Evolutionary conservation across 2,113 vertebrate species (phyloP).

Genomic region (Jacana jacana): DNA sequence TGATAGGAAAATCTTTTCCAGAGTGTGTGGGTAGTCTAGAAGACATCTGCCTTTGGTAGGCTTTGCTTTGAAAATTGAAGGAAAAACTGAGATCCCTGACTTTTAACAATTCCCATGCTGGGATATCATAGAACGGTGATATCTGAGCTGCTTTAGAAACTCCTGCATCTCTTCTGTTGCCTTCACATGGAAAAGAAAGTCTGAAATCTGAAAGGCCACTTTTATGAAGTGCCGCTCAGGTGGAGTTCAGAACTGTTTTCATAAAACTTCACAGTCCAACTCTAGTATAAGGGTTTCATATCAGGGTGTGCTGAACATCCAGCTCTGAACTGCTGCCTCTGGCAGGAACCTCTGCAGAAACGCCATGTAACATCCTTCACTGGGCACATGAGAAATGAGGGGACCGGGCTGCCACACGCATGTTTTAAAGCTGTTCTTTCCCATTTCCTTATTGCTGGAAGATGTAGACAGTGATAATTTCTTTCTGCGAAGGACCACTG

Average conservation of each 20-base stretch:
- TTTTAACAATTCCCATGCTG: neutral
- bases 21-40: neutral
- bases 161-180: neutral
- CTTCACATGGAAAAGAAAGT: neutral
- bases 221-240: neutral
- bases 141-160: neutral
- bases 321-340: neutral
- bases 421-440: neutral
- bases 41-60: neutral
- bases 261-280: neutral
- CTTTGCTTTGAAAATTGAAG: slow-evolving; percentile 21
- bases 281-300: neutral
- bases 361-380: neutral
- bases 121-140: neutral
- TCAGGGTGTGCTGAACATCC: neutral
- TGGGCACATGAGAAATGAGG: fast-evolving
- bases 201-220: neutral
- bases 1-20: neutral
- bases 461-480: neutral
- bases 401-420: neutral
- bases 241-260: neutral
- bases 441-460: neutral
- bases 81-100: neutral
- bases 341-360: neutral
- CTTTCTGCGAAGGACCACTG: neutral